A percentile compares a stretch with the other conserved stretches of the same genome.
phyloP scores from a whole-genome alignment of 2,888 invertebrate species.

The Eupithecia vulgata region DNA sequence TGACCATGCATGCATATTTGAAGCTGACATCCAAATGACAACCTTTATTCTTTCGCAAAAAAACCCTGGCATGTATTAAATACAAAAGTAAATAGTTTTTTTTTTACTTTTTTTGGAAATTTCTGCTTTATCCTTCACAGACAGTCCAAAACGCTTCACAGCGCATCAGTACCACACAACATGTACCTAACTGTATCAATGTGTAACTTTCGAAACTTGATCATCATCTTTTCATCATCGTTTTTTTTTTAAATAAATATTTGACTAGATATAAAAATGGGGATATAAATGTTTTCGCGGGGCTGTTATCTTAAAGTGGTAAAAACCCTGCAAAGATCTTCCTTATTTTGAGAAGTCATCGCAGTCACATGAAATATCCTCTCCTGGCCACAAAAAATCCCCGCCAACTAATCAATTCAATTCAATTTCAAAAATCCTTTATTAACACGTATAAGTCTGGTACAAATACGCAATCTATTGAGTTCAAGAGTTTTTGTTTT shows the following conservation, averaged over 20 bases:
- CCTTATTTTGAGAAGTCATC: neutral
- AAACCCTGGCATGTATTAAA: too few species aligned
- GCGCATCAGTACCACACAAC: neutral
- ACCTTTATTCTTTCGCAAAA: too few species aligned
- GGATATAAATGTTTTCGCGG: neutral
- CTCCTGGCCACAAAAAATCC: neutral
- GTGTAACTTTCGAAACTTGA: neutral
- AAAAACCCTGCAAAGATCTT: too few species aligned
- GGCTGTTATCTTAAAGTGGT: neutral
- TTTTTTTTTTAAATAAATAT: neutral
- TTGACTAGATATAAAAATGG: neutral
- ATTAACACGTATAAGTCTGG: too few species aligned
- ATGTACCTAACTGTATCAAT: too few species aligned
- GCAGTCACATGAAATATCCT: neutral
- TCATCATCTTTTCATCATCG: neutral
- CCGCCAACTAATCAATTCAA: neutral
- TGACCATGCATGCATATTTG: too few species aligned
- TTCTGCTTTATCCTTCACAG: neutral
- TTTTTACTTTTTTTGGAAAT: too few species aligned
- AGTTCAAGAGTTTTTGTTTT: neutral
- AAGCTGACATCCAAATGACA: too few species aligned
- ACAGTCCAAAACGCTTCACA: neutral
- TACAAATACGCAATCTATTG: neutral
- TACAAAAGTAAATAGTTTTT: too few species aligned
- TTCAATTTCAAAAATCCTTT: too few species aligned